Base-by-base conservation (phyloP, 2,113 vertebrate genomes). In the Hylia prasina region DNA sequence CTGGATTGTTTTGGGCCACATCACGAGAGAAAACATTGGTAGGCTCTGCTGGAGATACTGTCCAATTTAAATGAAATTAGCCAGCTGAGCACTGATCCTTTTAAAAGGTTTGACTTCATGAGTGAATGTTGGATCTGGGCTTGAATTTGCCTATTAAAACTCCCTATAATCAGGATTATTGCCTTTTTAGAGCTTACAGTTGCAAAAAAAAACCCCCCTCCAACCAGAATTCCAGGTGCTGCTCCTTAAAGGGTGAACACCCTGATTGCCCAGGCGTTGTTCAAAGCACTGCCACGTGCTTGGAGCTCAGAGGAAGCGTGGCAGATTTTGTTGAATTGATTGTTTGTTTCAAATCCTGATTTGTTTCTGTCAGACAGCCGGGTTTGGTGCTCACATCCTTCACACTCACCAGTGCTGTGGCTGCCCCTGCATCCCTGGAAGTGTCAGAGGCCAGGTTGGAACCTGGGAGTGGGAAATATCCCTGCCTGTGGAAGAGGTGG, bases 51-150 rank as follows among this genome's bases (percentile, higher is more conserved):
- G 96, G 95, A 97, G 87, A 39, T 73, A 54, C 35, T 8, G 58
- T 90, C 90, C 87, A 91, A 93, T 96, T 96, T 95, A 93, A 90
- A 96, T 73, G 76, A 88, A 93, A 94, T 96, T 83, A 95, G 92
- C 90, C 93, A 85, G 63, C 88, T 13, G 28, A 93, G 85, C 79
- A 63, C 82, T 80, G 82, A 92, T 88, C 87, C 90, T 86, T 90
- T 94, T 93, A 82, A 86, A 91, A 93, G 87, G 53, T 76, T 90
- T 85, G 87, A 76, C 63, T 91, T 88, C 66, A 9, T 18, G 28
- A 93, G 64, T 86, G 51, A 54, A 30, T 70, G 79, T 64, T 91
- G 79, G 44, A 94, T 77, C 58, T 1, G 1, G 76, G 70, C 91
- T 97, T 94, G 81, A 76, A 87, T 61, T 91, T 90, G 35, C 76